These are phyloP conservation scores for Apodemus agrarius DNA, from an alignment of 2,797 vertebrate species.

Conservation along the genomic window DNA sequence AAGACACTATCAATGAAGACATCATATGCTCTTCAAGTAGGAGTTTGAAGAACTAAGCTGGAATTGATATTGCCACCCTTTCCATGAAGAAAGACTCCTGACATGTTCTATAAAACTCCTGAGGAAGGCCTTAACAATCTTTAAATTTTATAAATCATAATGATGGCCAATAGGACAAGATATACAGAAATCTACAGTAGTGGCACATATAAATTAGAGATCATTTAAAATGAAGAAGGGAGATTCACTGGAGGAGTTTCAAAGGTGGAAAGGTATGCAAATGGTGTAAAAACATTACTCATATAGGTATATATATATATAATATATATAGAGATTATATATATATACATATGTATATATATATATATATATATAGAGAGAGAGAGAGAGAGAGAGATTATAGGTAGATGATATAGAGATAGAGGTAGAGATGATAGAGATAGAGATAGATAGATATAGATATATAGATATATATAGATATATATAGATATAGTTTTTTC, in stretches of 20 bases:
- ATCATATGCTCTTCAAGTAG: too few species aligned
- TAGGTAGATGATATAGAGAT: too few species aligned
- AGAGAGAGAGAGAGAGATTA: too few species aligned
- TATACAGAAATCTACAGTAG: background rate
- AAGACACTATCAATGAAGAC: background rate
- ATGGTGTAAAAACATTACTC: background rate
- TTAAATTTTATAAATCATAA: background rate
- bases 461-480: too few species aligned
- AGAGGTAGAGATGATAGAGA: too few species aligned
- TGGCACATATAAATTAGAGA: background rate
- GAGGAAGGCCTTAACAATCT: background rate
- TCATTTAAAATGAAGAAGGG: background rate
- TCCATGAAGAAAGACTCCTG: background rate
- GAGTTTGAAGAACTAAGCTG: background rate
- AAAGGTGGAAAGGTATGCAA: background rate
- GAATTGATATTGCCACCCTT: background rate
- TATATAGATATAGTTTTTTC: too few species aligned
- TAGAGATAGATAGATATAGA: too few species aligned
- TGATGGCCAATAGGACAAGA: background rate
- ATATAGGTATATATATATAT: too few species aligned
- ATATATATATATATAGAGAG: too few species aligned
- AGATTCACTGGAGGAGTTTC: background rate
- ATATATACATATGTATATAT: too few species aligned
- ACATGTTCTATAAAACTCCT: background rate
- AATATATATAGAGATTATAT: too few species aligned